Conservation (phyloP, 2,888 invertebrate species). For the Spilosoma lubricipeda region DNA sequence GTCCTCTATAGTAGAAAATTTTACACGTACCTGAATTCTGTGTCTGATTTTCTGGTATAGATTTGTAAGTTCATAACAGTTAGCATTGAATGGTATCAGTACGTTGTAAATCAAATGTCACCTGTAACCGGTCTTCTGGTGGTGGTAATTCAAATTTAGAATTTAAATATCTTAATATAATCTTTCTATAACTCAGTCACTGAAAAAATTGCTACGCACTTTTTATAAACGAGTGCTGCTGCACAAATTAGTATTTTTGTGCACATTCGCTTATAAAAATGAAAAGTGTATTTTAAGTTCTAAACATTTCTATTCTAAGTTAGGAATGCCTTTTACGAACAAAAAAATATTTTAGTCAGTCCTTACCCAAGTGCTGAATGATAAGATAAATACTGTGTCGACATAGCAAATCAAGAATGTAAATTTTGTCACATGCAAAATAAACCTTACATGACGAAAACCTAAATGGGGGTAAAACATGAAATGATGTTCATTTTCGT, state of each 20-base stretch:
- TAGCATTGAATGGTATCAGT: not conserved
- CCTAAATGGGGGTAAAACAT: not conserved
- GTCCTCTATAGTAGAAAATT: not conserved
- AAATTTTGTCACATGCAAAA: not conserved
- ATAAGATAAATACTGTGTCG: not conserved
- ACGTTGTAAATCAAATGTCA: no score
- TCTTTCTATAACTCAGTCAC: no score
- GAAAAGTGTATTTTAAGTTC: no score
- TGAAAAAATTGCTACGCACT: no score
- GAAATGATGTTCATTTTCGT: conserved; percentile 19
- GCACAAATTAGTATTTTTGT: no score
- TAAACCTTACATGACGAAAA: not conserved
- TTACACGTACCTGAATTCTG: not conserved
- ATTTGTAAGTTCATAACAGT: not conserved
- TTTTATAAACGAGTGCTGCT: no score
- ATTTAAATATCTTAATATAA: no score
- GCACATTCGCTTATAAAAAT: no score
- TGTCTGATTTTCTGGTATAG: not conserved
- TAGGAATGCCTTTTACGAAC: not conserved
- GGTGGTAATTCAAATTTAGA: no score
- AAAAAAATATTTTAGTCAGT: not conserved
- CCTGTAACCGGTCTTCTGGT: no score
- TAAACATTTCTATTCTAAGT: no score
- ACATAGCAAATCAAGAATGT: not conserved
- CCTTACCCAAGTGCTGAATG: not conserved